phyloP scores from a whole-genome alignment of 2,797 vertebrate genomes.

The Myotis vivesi region DNA sequence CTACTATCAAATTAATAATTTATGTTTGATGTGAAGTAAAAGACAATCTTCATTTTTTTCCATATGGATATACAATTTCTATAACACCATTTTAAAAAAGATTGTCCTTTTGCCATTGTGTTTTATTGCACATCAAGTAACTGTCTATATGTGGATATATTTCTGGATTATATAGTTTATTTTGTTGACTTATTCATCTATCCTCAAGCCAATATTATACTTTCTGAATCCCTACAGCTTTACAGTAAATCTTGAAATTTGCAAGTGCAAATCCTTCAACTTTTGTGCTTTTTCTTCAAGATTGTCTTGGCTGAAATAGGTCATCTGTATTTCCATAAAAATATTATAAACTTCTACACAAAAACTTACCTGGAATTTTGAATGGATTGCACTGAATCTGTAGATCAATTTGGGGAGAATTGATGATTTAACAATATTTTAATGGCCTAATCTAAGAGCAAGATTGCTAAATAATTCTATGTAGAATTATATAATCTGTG shows the following conservation, averaged over 20 bases:
- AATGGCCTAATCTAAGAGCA: background rate
- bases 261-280: background rate
- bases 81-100: background rate
- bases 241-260: background rate
- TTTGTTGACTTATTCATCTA: background rate
- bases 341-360: background rate
- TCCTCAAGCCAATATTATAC: background rate
- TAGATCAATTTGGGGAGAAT: background rate
- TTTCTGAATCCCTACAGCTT: background rate
- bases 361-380: background rate
- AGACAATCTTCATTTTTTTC: background rate
- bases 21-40: background rate
- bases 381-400: background rate
- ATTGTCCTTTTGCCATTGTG: background rate
- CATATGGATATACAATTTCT: background rate
- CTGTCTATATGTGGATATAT: background rate
- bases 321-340: background rate
- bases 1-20: constrained; percentile 32
- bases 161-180: background rate
- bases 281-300: background rate
- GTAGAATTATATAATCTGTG: background rate
- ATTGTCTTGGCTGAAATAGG: background rate
- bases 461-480: background rate
- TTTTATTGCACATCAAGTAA: background rate
- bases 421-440: background rate